Evolutionary conservation across 2,888 invertebrate genomes (phyloP), one percentile per base, ranked within the genome.

Genomic region (Crocallis elinguaria): DNA sequence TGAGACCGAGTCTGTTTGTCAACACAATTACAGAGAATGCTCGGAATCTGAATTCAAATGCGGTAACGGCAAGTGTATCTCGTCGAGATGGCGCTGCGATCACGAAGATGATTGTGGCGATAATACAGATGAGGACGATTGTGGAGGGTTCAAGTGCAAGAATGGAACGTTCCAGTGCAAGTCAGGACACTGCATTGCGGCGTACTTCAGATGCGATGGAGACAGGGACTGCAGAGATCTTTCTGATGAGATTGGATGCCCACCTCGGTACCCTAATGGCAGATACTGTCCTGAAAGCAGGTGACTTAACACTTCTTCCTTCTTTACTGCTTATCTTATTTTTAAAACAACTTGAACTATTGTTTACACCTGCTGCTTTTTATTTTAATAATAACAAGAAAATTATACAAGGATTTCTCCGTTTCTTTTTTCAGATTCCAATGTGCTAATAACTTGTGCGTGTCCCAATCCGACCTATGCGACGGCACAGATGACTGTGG

Each of bases 91-190:
- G 98, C 94, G 97, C 30, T 99, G 99, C 82, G 98, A 99, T 77
- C 97, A 97, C 83, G 98, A 98, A 80, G 97, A 98, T 77, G 99
- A 99, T 78, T 99, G 99, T 73, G 98, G 98, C 0, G 99, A 99
- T 81, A 96, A 96, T 67, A 95, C 97, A 2, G 99, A 99, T 76
- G 98, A 98, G 81, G 86, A 94, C 53, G 94, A 94, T 44, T 98
- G 98, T 73, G 94, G 94, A 39, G 95, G 95, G 2, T 97, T 95
- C 85, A 94, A 95, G 71, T 98, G 98, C 87, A 97, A 96, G 92
- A 95, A 96, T 60, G 96, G 96, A 23, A 96, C 97, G 9, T 98
- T 98, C 95, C 97, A 98, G 83, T 98, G 98, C 73, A 93, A 93
- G 43, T 97, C 96, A 11, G 98, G 98, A 0, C 98, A 98, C 77